A percentile compares a stretch with the other conserved stretches of the same genome.
Conservation (phyloP, 2,888 invertebrate species). For the Ochropleura leucogaster region DNA sequence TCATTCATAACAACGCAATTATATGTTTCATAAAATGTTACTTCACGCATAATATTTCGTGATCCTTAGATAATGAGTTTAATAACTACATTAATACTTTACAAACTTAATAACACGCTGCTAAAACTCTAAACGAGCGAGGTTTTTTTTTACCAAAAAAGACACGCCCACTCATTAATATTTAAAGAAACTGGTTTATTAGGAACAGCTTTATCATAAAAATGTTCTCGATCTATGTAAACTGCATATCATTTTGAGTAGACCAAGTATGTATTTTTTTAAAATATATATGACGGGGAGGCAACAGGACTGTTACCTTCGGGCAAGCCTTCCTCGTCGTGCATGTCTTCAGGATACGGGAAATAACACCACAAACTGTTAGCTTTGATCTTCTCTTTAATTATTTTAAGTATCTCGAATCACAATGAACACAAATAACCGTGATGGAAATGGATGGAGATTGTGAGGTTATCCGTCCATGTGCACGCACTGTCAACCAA, state of each 20-base stretch:
- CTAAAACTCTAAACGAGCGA: constrained; percentile 32
- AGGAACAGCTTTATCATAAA: constrained; percentile 29
- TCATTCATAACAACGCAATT: constrained; percentile 27
- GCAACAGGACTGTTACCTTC: too few relatives aligned
- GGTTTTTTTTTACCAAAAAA: constrained; percentile 34
- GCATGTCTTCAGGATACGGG: too few relatives aligned
- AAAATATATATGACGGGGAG: too few relatives aligned
- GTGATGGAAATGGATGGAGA: too few relatives aligned
- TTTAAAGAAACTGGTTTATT: constrained; percentile 40
- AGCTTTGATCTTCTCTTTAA: too few relatives aligned
- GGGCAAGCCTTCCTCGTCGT: too few relatives aligned
- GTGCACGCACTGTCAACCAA: too few relatives aligned
- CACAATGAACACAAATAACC: too few relatives aligned
- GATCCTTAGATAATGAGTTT: constrained; percentile 32
- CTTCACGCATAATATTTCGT: constrained; percentile 20
- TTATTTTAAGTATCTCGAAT: too few relatives aligned
- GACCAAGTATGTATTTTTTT: background rate
- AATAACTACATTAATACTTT: constrained; percentile 39
- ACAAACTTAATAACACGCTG: constrained; percentile 42
- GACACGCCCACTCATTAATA: constrained; percentile 52
- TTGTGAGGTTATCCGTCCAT: too few relatives aligned
- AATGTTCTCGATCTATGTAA: constrained; percentile 23
- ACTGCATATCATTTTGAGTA: constrained; percentile 15
- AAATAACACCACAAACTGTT: too few relatives aligned
- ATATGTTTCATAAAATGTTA: constrained; percentile 26